phyloP scores from a whole-genome alignment of 2,888 invertebrate species.

The Polyommatus icarus region DNA sequence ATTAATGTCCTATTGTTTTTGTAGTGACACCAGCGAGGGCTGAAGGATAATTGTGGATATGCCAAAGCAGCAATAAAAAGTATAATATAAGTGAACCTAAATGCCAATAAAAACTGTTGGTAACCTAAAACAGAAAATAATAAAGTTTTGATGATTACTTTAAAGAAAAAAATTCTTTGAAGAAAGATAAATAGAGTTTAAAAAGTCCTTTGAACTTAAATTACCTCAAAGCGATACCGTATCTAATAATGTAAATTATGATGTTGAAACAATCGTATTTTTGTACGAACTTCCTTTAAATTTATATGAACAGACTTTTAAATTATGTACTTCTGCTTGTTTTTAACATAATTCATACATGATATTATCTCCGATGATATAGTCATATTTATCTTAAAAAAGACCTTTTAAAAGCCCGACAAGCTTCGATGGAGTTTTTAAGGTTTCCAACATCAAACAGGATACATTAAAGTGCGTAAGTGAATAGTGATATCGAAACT shows the following conservation, averaged over 20 bases:
- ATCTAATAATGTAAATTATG: constrained; percentile 22
- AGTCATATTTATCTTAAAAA: background rate
- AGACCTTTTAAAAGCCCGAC: background rate
- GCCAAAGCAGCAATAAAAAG: background rate
- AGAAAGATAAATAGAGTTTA: background rate
- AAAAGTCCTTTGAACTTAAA: background rate
- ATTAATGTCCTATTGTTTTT: constrained; percentile 6
- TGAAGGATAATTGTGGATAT: background rate
- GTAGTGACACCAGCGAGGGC: background rate
- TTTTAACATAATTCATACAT: background rate
- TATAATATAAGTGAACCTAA: no score
- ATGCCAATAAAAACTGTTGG: background rate
- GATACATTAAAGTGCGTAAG: constrained; percentile 3
- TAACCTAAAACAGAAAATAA: background rate
- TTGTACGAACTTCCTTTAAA: background rate
- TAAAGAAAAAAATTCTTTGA: background rate
- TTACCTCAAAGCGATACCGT: constrained; percentile 13
- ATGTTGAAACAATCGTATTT: constrained; percentile 8
- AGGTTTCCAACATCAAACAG: background rate
- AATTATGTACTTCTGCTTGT: background rate
- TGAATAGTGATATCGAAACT: background rate
- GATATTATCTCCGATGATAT: background rate
- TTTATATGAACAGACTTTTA: background rate
- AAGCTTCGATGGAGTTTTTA: background rate
- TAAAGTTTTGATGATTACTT: background rate